phyloP scores from a whole-genome alignment of 2,888 invertebrate genomes.

The Taphrorychus bicolor region DNA sequence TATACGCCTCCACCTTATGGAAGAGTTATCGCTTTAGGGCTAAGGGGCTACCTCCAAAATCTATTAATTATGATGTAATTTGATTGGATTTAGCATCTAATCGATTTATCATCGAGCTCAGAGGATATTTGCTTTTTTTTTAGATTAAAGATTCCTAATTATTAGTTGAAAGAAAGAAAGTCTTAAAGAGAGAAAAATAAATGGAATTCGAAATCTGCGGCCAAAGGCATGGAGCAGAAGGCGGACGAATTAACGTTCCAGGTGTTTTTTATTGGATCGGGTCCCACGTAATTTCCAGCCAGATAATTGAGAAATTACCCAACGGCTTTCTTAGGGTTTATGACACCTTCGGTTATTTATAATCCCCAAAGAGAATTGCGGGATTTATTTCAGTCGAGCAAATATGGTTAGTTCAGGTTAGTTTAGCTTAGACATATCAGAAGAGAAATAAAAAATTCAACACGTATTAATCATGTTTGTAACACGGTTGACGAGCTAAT shows the following conservation, averaged over 20 bases:
- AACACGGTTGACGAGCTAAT: background rate
- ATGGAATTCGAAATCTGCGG: slow-evolving; percentile 12
- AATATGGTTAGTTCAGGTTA: background rate
- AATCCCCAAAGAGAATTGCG: background rate
- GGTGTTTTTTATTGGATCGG: slow-evolving; percentile 47
- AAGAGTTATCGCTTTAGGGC: slow-evolving; percentile 11
- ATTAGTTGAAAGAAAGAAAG: too few relatives aligned
- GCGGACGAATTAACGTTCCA: slow-evolving; percentile 44
- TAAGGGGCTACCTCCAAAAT: slow-evolving; percentile 9
- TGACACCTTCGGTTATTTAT: slow-evolving; percentile 45
- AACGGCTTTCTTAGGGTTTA: slow-evolving; percentile 47
- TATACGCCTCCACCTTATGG: slow-evolving; percentile 11
- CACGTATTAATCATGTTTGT: background rate
- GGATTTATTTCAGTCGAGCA: background rate
- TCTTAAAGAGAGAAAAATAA: slow-evolving; percentile 10
- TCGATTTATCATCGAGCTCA: too few relatives aligned
- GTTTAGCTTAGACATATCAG: too few relatives aligned
- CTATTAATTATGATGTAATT: slow-evolving; percentile 16
- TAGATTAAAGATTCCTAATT: too few relatives aligned
- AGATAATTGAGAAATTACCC: slow-evolving; percentile 52
- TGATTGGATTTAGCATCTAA: too few relatives aligned
- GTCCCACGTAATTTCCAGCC: slow-evolving; percentile 36
- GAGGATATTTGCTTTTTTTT: too few relatives aligned
- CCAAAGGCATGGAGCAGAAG: background rate
- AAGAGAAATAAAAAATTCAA: too few relatives aligned